Base-by-base conservation (phyloP, 2,113 vertebrate genomes). In the Capricornis sumatraensis region DNA sequence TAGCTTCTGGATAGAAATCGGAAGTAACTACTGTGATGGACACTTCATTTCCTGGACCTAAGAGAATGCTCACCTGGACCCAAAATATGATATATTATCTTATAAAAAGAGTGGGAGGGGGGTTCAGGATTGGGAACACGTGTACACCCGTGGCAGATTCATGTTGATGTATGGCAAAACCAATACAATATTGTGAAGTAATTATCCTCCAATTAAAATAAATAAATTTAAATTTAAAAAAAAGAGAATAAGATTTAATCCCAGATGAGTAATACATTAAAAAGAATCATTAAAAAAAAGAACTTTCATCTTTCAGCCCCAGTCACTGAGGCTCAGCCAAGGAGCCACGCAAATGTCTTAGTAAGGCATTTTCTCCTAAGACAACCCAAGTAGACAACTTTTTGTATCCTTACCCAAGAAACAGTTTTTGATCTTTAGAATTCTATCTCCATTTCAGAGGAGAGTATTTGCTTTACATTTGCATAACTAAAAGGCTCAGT, bases 361-460 rank as follows among this genome's bases (percentile, higher is more conserved):
- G 47, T 67, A 52, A 86, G n/a, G 2, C 28, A 14, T 83, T 93
- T 94, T 85, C 52, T 91, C 9, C 21, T 58, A n/a, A 76, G 82
- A 86, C 16, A 74, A 78, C 28, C 43, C 30, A 50, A 13, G 21
- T 33, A 82, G 92, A 83, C n/a, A 60, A 45, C 19, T 89, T 96
- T 87, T 83, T 67, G 13, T 17, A 64, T 53, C 21, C 52, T 76
- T 33, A 40, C 5, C 17, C 40, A 36, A 27, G 53, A 95, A 97
- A 62, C 16, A 33, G 17, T 60, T 91, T 94, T 89, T 64, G 9
- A 58, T 91, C 89, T 97, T 91, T 45, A 89, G 60, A 91, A 74
- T 36, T 40, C 33, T 52, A 52, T 98, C 92, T 95, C 92, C 96
- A 97, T 78, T 97, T 96, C 92, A 92, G 84, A 97, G 96, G 92